Base-by-base conservation (phyloP, 2,113 vertebrate species). In the Protobothrops mucrosquamatus region DNA sequence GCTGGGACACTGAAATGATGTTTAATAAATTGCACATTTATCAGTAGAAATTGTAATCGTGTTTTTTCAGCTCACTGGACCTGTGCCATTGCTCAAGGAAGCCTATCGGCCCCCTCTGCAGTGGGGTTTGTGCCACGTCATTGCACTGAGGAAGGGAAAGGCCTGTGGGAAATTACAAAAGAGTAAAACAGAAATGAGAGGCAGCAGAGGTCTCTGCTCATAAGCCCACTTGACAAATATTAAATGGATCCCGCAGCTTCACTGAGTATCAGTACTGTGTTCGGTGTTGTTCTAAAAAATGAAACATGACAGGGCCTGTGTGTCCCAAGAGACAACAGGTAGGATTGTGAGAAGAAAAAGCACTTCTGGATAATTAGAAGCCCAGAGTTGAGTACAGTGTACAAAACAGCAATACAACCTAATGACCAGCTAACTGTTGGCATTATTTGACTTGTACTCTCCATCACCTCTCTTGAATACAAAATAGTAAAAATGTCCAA, bases 21-120 rank as follows among this genome's bases (percentile, higher is more conserved):
- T 91, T 95, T 56, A 95, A 94, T 94, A 94, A 96, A 92, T 93
- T 96, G 95, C 90, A 57, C 0, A 8, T 93, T 94, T 95, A 95
- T 94, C 55, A 61, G 74, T 93, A 85, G 69, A 89, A 24, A 85
- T 85, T 69, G 57, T 23, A 85, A 89, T 57, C 54, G 51, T 85
- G 81, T 23, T 81, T n/a, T 54, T 89, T 89, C 55, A 85, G 55
- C 87, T 85, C 10, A 55, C 34, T 85, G 88, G 22, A 61, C 74
- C 74, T 81, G 2, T 22, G 24, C 64, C 88, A 39, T 57, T 34
- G 52, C 57, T 85, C n/a, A 48, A 48, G n/a, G 6, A 57, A n/a
- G 15, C 18, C 6, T 46, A 23, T 85, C 52, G 24, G 34, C 39
- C 48, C 24, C 3, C 14, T 3, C 11, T n/a, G n/a, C 43, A 59